Percentiles rank a stretch among this genome's conserved stretches.
Evolutionary conservation across 2,888 invertebrate species (phyloP).

Genomic region (Leistus spinibarbis): DNA sequence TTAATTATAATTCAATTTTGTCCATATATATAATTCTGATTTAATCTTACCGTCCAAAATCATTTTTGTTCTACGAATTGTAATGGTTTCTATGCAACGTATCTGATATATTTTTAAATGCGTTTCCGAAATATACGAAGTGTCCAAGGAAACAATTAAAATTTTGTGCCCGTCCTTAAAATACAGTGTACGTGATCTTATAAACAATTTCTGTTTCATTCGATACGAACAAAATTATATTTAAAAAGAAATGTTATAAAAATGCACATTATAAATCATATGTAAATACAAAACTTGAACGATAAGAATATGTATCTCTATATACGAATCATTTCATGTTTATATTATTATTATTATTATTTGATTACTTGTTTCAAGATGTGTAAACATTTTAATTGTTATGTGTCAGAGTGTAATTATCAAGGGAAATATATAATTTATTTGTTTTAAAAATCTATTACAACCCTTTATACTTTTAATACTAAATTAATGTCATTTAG

Average conservation of each 20-base stretch:
- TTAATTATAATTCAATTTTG: background rate
- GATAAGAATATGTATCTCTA: conserved; percentile 9
- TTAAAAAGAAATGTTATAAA: conserved; percentile 13
- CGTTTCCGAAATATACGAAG: conserved; percentile 6
- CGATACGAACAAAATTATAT: background rate
- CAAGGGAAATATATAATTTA: conserved; percentile 37
- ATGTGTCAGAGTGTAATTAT: conserved; percentile 38
- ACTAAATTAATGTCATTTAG: background rate
- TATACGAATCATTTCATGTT: conserved; percentile 28
- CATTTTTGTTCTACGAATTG: background rate
- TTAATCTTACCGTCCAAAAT: background rate
- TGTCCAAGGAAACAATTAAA: conserved; percentile 22
- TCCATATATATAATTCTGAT: background rate
- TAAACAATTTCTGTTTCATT: background rate
- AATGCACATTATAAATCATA: conserved; percentile 30
- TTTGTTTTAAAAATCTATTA: conserved; percentile 37
- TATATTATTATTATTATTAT: conserved; percentile 6
- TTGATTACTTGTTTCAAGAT: conserved; percentile 37
- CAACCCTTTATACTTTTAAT: background rate
- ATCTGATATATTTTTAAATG: background rate
- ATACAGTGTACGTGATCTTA: conserved; percentile 22
- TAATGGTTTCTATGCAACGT: conserved; percentile 22
- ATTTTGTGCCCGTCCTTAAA: conserved; percentile 31
- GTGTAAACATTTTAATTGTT: conserved; percentile 38
- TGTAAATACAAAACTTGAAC: conserved; percentile 27